Evolutionary conservation across 2,888 invertebrate species (phyloP).

Genomic region (Doris montereyensis): DNA sequence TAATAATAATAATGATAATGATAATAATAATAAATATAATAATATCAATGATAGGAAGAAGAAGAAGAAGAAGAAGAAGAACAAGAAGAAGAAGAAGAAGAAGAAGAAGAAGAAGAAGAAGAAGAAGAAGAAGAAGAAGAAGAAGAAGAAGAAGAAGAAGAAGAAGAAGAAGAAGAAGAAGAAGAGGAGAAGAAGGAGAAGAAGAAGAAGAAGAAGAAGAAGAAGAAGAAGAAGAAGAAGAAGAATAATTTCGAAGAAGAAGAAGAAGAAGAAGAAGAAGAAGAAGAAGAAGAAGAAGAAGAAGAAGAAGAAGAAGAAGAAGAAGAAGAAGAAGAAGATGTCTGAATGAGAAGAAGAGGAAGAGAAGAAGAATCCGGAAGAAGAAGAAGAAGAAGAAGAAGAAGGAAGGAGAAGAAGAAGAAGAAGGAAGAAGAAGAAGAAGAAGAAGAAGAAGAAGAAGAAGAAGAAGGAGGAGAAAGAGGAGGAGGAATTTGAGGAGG

Average conservation of each 20-base stretch:
- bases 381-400: too few relatives aligned
- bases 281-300: conserved; percentile 30
- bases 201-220: too few relatives aligned
- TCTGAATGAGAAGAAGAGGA: conserved; percentile 5
- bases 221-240: too few relatives aligned
- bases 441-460: conserved; percentile 20
- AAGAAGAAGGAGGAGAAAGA: conserved; percentile 19
- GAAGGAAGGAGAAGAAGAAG: conserved; percentile 20
- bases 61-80: conserved; percentile 27
- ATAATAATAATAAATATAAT: background rate
- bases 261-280: too few relatives aligned
- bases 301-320: conserved; percentile 31
- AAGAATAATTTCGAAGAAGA: too few relatives aligned
- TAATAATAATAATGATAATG: background rate
- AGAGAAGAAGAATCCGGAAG: too few relatives aligned
- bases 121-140: conserved; percentile 24
- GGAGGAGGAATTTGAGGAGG: too few relatives aligned
- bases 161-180: too few relatives aligned
- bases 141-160: conserved; percentile 26
- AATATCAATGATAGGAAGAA: conserved; percentile 20
- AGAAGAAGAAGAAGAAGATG: conserved; percentile 26
- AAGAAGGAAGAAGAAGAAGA: conserved; percentile 22
- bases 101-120: conserved; percentile 30
- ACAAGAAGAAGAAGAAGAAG: conserved; percentile 31
- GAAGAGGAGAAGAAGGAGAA: too few relatives aligned